Percentiles rank a stretch among this genome's conserved stretches.
These are phyloP conservation scores for Mus minutoides DNA, from an alignment of 2,797 vertebrate genomes.

Conservation along the genomic window DNA sequence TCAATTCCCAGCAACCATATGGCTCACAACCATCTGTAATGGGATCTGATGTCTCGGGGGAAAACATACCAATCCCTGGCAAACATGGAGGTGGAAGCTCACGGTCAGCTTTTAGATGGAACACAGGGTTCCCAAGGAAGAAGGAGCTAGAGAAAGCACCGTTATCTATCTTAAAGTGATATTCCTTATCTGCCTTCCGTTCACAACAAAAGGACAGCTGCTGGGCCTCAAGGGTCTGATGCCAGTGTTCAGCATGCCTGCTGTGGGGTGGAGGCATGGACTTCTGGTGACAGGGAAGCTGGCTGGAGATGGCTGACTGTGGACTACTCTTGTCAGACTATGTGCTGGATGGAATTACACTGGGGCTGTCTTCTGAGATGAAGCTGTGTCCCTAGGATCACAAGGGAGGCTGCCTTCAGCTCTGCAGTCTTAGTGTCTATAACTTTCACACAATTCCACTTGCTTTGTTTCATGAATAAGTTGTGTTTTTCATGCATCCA, in stretches of 20 bases:
- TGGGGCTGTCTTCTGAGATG: background rate
- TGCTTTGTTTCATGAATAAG: background rate
- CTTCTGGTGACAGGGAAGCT: background rate
- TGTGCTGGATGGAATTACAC: background rate
- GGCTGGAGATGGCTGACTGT: background rate
- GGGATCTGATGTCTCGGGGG: too few relatives aligned
- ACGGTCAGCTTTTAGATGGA: too few relatives aligned
- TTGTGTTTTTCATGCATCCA: background rate
- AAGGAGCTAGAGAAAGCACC: too few relatives aligned
- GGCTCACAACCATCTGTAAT: too few relatives aligned
- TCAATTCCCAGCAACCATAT: too few relatives aligned
- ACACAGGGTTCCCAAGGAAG: too few relatives aligned
- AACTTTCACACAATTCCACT: background rate
- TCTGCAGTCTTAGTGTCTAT: background rate
- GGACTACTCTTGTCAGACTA: background rate
- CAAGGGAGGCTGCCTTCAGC: background rate
- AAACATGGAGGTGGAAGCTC: too few relatives aligned
- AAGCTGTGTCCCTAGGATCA: background rate
- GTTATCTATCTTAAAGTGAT: background rate
- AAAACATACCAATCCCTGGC: too few relatives aligned
- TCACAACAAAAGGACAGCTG: background rate
- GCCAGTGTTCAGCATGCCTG: background rate
- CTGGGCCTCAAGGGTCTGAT: background rate
- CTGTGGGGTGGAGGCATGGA: background rate
- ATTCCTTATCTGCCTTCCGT: background rate